Conservation (phyloP, 2,888 invertebrate genomes). For the Callyntrura sp. region DNA sequence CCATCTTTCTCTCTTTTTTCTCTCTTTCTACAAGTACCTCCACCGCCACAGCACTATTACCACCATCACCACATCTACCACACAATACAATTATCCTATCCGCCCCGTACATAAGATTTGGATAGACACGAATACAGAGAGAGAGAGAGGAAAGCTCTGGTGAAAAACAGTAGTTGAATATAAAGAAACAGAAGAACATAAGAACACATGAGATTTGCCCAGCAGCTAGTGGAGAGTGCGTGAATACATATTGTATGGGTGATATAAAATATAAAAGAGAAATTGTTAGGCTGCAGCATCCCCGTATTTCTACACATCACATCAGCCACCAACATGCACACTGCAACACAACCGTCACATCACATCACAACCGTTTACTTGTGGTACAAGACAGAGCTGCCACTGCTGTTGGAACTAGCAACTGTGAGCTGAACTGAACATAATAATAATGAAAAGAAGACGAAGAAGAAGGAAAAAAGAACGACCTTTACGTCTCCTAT, state of each 20-base stretch:
- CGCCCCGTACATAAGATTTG: background rate
- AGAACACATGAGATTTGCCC: conserved; percentile 61
- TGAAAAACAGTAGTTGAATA: background rate
- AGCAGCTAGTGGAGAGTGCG: background rate
- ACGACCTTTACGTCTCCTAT: conserved; percentile 54
- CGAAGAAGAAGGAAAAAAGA: background rate
- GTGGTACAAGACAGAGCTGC: background rate
- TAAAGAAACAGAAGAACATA: too few relatives aligned
- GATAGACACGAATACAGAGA: background rate
- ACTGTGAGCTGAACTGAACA: too few relatives aligned
- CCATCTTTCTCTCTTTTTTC: conserved; percentile 39
- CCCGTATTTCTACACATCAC: conserved; percentile 43
- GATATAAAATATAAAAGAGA: background rate
- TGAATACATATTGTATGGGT: conserved; percentile 54
- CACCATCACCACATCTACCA: conserved; percentile 66
- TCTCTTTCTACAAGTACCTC: conserved; percentile 25
- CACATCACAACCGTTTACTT: conserved; percentile 38
- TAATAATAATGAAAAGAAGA: conserved; percentile 54
- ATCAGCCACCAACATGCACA: conserved; percentile 19
- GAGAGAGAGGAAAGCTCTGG: background rate
- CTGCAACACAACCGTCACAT: conserved; percentile 34
- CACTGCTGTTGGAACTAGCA: background rate
- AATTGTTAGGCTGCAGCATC: conserved; percentile 44
- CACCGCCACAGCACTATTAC: conserved; percentile 54
- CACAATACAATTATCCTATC: conserved; percentile 72